Evolutionary conservation across 2,888 invertebrate genomes (phyloP).

Genomic region (Cheilosia scutellata): DNA sequence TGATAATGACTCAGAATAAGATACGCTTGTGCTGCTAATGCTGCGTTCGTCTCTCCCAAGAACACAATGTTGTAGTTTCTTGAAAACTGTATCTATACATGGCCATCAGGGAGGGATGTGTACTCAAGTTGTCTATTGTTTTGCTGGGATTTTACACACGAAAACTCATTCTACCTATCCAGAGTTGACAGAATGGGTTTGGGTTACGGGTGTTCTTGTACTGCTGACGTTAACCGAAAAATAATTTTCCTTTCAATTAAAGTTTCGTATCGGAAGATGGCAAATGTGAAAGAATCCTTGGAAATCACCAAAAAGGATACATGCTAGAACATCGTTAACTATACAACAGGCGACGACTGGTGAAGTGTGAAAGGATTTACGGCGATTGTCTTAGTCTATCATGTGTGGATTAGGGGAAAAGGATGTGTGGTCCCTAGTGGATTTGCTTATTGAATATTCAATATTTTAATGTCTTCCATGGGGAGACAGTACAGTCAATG

Average conservation of each 20-base stretch:
- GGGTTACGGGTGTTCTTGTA: constrained; percentile 45
- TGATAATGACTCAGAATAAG: constrained; percentile 70
- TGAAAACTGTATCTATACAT: constrained; percentile 24
- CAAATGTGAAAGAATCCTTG: constrained; percentile 58
- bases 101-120: constrained; percentile 19
- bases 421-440: constrained; percentile 62
- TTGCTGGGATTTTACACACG: constrained; percentile 62
- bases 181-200: constrained; percentile 20
- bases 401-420: constrained; percentile 65
- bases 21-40: constrained; percentile 38
- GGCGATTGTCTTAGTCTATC: constrained; percentile 70
- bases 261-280: constrained; percentile 67
- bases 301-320: constrained; percentile 45
- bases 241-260: constrained; percentile 75
- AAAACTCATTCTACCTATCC: constrained; percentile 14
- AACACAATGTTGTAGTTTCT: constrained; percentile 36
- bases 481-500: neutral
- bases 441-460: constrained; percentile 70
- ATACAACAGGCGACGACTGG: neutral
- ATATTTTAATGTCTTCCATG: constrained; percentile 53
- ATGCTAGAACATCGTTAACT: constrained; percentile 45
- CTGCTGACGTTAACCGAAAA: constrained; percentile 71
- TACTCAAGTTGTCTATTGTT: constrained; percentile 59
- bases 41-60: constrained; percentile 25
- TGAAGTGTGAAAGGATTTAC: constrained; percentile 51